A percentile compares a stretch with the other conserved stretches of the same genome.
Conservation (phyloP, 1,140 invertebrate genomes). For the Drosophila pseudoobscura region DNA sequence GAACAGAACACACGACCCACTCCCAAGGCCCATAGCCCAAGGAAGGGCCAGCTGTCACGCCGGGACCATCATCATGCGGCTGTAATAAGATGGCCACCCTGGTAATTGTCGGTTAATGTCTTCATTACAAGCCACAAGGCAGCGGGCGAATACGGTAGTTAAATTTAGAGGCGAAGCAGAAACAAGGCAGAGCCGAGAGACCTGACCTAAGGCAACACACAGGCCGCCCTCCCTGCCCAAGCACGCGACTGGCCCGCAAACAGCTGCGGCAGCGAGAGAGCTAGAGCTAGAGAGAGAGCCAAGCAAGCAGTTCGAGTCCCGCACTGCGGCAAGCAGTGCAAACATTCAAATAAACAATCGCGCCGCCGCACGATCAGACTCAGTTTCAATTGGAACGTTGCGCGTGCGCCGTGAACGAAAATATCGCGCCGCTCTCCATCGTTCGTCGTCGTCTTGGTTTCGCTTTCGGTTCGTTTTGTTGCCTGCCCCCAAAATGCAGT, state of each 20-base stretch:
- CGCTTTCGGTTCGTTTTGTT: slow-evolving; percentile 51
- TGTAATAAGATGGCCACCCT: slow-evolving; percentile 53
- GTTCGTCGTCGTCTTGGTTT: not conserved
- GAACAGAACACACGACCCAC: not conserved
- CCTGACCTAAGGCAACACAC: slow-evolving; percentile 74
- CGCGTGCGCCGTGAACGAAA: slow-evolving; percentile 56
- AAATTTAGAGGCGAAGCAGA: slow-evolving; percentile 43
- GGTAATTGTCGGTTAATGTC: slow-evolving; percentile 72
- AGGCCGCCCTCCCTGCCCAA: slow-evolving; percentile 21
- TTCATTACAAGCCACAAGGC: slow-evolving; percentile 65
- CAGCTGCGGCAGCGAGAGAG: slow-evolving; percentile 20
- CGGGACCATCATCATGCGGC: slow-evolving; percentile 41
- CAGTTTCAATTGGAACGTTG: slow-evolving; percentile 78
- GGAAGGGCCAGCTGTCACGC: slow-evolving; percentile 8
- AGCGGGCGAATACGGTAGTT: slow-evolving; percentile 38
- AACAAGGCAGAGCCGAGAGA: slow-evolving; percentile 58
- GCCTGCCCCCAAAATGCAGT: slow-evolving; percentile 1
- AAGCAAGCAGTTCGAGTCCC: no score
- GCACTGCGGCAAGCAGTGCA: slow-evolving; percentile 50
- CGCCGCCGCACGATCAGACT: slow-evolving; percentile 45
- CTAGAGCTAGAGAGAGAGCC: slow-evolving; percentile 13
- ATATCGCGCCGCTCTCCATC: slow-evolving; percentile 36
- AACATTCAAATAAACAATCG: slow-evolving; percentile 73
- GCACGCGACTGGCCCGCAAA: slow-evolving; percentile 58
- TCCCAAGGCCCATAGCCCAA: not conserved